phyloP scores from a whole-genome alignment of 2,888 invertebrate genomes.

The Ichneumoninae sp. region DNA sequence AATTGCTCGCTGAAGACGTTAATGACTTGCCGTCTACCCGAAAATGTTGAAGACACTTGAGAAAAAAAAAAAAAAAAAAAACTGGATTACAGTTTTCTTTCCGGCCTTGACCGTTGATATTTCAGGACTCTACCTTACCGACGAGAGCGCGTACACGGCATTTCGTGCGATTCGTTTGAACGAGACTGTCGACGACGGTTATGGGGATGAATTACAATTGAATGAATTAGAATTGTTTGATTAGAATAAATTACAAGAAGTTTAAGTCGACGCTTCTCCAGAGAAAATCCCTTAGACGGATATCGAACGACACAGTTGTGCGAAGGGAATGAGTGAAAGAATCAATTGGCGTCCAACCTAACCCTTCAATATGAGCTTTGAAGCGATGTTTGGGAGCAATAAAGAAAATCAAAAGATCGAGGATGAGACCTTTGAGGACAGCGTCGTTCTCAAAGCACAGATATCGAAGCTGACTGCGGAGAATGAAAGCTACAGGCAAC shows the following conservation, averaged over 20 bases:
- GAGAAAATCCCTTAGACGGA: not conserved
- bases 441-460: conserved; percentile 50
- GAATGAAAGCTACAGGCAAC: conserved; percentile 73
- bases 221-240: conserved; percentile 25
- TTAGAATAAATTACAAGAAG: not conserved
- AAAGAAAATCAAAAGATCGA: conserved; percentile 43
- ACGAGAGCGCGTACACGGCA: not conserved
- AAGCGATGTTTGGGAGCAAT: conserved; percentile 35
- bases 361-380: conserved; percentile 65
- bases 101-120: not conserved
- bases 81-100: no score
- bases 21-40: no score
- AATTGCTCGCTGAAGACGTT: no score
- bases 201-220: conserved; percentile 5
- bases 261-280: not conserved
- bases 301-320: not conserved
- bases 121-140: conserved; percentile 17
- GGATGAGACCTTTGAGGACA: conserved; percentile 46
- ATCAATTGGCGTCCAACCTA: conserved; percentile 26
- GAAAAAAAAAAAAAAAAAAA: no score
- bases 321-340: not conserved
- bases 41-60: no score
- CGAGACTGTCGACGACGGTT: conserved; percentile 45
- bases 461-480: conserved; percentile 60
- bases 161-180: conserved; percentile 14